phyloP scores from a whole-genome alignment of 2,797 vertebrate genomes.

The Macropodus opercularis region DNA sequence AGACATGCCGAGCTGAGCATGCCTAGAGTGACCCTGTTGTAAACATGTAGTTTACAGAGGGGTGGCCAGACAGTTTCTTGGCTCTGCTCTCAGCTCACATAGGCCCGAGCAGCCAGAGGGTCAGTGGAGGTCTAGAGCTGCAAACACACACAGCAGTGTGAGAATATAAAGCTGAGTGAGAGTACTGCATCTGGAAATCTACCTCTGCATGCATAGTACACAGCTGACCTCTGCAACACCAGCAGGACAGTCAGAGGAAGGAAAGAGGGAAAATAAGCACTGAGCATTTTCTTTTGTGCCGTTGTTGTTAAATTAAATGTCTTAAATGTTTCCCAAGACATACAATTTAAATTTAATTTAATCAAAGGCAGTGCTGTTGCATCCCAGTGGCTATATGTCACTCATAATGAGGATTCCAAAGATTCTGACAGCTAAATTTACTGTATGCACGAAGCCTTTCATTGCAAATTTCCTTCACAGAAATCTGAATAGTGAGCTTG shows the following conservation, averaged over 20 bases:
- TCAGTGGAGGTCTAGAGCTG: conserved; percentile 40
- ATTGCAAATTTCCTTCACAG: conserved; percentile 34
- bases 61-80: conserved; percentile 70
- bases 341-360: background rate
- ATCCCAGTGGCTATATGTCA: conserved; percentile 28
- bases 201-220: conserved; percentile 39
- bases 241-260: conserved; percentile 21
- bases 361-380: conserved; percentile 10
- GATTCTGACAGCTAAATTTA: conserved; percentile 41
- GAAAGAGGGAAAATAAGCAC: background rate
- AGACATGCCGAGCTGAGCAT: conserved; percentile 48
- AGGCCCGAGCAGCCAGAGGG: conserved; percentile 49
- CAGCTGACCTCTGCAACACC: conserved; percentile 38
- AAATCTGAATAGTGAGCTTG: conserved; percentile 21
- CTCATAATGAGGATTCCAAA: conserved; percentile 46
- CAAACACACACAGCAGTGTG: conserved; percentile 54
- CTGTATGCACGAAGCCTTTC: conserved; percentile 42
- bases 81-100: conserved; percentile 46
- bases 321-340: background rate
- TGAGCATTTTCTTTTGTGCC: conserved; percentile 43
- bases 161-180: conserved; percentile 50
- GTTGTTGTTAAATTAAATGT: conserved; percentile 39
- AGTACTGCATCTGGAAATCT: conserved; percentile 54
- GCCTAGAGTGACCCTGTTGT: conserved; percentile 67
- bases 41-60: conserved; percentile 79